Evolutionary conservation across 2,888 invertebrate genomes (phyloP).

Genomic region (Meloe dianella): DNA sequence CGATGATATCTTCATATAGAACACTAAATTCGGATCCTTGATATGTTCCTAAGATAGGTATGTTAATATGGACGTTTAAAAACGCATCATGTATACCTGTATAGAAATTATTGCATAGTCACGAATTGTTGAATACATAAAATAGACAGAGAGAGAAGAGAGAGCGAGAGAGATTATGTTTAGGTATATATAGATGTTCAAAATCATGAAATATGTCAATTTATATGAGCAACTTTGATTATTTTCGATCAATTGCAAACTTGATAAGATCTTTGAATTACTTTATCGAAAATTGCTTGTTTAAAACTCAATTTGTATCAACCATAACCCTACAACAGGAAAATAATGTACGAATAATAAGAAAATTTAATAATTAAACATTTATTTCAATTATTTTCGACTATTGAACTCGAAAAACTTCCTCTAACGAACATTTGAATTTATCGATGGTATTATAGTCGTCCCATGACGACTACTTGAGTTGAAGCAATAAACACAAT

Average conservation of each 20-base stretch:
- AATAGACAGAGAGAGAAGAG: not conserved
- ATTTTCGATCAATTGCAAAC: constrained; percentile 2
- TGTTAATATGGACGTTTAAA: constrained; percentile 10
- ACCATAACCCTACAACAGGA: too few relatives aligned
- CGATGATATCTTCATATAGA: constrained; percentile 5
- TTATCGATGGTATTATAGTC: too few relatives aligned
- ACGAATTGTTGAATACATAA: not conserved
- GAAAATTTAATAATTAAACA: too few relatives aligned
- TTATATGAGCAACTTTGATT: not conserved
- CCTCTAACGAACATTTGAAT: too few relatives aligned
- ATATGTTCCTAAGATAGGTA: not conserved
- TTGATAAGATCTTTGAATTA: constrained; percentile 7
- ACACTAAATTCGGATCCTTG: not conserved
- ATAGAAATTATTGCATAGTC: constrained; percentile 9
- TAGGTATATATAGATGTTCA: not conserved
- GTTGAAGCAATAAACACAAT: too few relatives aligned
- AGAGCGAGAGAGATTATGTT: not conserved
- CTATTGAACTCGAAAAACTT: too few relatives aligned
- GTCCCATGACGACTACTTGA: too few relatives aligned
- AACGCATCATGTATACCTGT: not conserved
- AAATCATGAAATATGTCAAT: constrained; percentile 5
- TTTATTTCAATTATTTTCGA: too few relatives aligned
- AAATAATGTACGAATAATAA: too few relatives aligned
- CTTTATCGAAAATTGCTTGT: not conserved
- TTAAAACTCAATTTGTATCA: not conserved